Conservation (phyloP, 2,888 invertebrate species). For the Heliconius sara region DNA sequence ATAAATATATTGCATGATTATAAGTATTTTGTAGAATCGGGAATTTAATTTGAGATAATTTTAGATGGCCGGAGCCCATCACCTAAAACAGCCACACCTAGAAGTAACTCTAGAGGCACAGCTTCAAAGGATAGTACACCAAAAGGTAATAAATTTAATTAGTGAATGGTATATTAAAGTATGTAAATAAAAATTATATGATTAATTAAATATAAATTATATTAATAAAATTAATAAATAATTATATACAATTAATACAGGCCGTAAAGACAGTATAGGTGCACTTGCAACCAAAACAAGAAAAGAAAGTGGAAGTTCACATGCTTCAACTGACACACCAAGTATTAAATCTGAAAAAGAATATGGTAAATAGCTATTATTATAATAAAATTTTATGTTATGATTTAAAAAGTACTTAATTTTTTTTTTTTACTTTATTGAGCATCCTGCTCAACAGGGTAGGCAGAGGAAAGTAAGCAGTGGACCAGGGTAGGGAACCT, state of each 20-base stretch:
- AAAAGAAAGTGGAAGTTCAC: conserved; percentile 79
- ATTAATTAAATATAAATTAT: background rate
- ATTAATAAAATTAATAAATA: background rate
- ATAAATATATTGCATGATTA: conserved; percentile 6
- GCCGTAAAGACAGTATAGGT: conserved; percentile 74
- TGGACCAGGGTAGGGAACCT: background rate
- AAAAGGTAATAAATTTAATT: conserved; percentile 67
- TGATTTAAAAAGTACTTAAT: background rate
- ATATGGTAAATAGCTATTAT: conserved; percentile 63
- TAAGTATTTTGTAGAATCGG: background rate
- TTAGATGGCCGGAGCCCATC: conserved; percentile 73
- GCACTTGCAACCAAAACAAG: conserved; percentile 72
- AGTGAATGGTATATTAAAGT: background rate
- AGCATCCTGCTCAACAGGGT: background rate
- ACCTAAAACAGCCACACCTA: conserved; percentile 73
- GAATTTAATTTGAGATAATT: background rate
- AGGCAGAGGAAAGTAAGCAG: no score
- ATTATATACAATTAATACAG: conserved; percentile 33
- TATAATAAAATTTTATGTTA: background rate
- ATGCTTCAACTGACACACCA: conserved; percentile 78
- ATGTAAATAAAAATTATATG: background rate
- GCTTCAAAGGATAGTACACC: conserved; percentile 76
- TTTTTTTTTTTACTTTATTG: background rate
- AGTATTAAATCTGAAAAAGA: conserved; percentile 79
- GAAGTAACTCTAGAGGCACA: conserved; percentile 76